A percentile compares a stretch with the other conserved stretches of the same genome.
phyloP scores from a whole-genome alignment of 2,113 vertebrate genomes.

The Calyptomena viridis region DNA sequence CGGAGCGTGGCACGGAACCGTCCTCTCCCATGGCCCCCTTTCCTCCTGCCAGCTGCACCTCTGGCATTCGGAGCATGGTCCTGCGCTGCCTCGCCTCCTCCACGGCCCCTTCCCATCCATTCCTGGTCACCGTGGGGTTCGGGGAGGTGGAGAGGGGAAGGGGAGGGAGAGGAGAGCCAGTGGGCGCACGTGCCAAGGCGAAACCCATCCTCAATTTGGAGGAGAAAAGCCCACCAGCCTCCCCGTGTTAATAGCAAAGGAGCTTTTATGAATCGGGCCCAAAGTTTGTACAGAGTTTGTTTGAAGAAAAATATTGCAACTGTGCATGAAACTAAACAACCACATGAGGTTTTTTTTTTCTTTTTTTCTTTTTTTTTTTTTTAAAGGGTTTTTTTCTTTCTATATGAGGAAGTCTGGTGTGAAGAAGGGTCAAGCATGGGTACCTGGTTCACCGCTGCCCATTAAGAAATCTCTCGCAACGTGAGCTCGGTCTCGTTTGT shows the following conservation, averaged over 20 bases:
- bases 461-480: slow-evolving; percentile 46
- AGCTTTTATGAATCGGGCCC: slow-evolving; percentile 83
- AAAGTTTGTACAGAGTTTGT: slow-evolving; percentile 80
- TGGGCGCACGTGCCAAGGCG: neutral
- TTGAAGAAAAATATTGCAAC: slow-evolving; percentile 77
- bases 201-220: neutral
- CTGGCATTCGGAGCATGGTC: neutral
- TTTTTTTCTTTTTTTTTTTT: neutral
- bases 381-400: slow-evolving; percentile 56
- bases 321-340: slow-evolving; percentile 82
- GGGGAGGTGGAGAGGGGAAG: neutral
- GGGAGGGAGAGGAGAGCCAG: neutral
- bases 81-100: neutral
- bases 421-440: slow-evolving; percentile 78
- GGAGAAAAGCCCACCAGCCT: slow-evolving; percentile 46
- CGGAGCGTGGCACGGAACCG: neutral
- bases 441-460: slow-evolving; percentile 73
- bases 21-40: neutral
- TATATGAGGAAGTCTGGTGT: slow-evolving; percentile 75
- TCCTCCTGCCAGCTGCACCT: neutral
- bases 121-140: neutral
- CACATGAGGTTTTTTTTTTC: slow-evolving; percentile 69
- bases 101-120: neutral
- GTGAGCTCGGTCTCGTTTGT: slow-evolving; percentile 17
- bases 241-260: slow-evolving; percentile 81